Evolutionary conservation across 2,888 invertebrate species (phyloP), one percentile per base, ranked within the genome.

Genomic region (Diloba caeruleocephala): DNA sequence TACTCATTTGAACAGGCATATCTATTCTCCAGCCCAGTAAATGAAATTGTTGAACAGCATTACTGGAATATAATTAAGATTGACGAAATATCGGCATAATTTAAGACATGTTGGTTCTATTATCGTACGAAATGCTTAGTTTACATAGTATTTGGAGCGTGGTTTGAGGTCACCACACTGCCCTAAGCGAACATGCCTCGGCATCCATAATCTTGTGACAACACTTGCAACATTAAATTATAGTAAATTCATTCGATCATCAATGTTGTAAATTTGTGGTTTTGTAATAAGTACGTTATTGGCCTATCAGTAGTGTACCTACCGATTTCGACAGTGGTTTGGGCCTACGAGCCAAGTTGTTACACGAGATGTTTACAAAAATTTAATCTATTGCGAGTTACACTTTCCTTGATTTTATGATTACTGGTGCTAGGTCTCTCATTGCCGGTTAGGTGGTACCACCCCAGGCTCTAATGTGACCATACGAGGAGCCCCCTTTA

Each of bases 111-210:
- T 43, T 43, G 2, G 33, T 37, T 55, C 37, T n/a, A 13, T 36
- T 65, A 17, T 26, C 31, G 29, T 38, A 28, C 25, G 15, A 48
- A 45, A 58, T 26, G 26, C 39, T 29, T 36, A 32, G 37, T 56
- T 65, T 31, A 33, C 21, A 33, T 42, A 33, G 33, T 66, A 50
- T 66, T 50, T 53, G 19, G 65, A 65, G 65, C 66, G 57, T 66
- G 45, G n/a, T n/a, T n/a, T n/a, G n/a, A n/a, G n/a, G n/a, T n/a
- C n/a, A n/a, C n/a, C n/a, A n/a, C n/a, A n/a, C n/a, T n/a, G n/a
- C n/a, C n/a, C n/a, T n/a, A n/a, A n/a, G n/a, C n/a, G n/a, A n/a
- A n/a, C n/a, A n/a, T n/a, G n/a, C n/a, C n/a, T n/a, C n/a, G n/a
- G n/a, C n/a, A n/a, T n/a, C n/a, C n/a, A n/a, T n/a, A n/a, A n/a